Conservation (phyloP, 2,888 invertebrate genomes). For the Leucophenga maculata region DNA sequence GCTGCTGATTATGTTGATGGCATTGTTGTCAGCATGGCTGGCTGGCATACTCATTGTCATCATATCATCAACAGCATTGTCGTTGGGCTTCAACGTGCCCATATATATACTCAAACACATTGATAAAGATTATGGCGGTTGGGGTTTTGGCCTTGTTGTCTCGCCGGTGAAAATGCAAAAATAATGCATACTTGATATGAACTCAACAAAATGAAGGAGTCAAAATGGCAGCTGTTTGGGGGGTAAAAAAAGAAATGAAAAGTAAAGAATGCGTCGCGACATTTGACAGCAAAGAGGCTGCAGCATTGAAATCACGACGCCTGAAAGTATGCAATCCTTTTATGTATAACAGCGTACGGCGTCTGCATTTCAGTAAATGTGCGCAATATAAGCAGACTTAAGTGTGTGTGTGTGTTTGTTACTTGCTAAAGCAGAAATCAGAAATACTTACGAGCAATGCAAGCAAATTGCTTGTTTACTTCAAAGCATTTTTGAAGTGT, state of each 20-base stretch:
- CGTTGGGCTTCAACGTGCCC: not conserved
- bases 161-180: constrained; percentile 44
- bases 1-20: constrained; percentile 60
- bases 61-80: not conserved
- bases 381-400: constrained; percentile 20
- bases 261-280: constrained; percentile 57
- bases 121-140: not conserved
- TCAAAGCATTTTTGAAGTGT: constrained; percentile 49
- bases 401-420: constrained; percentile 10
- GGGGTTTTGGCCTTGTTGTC: not conserved
- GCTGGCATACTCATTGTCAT: constrained; percentile 23
- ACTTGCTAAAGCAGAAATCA: not conserved
- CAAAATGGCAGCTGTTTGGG: constrained; percentile 37
- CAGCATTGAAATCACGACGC: constrained; percentile 19
- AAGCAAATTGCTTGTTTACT: constrained; percentile 62
- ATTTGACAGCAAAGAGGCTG: constrained; percentile 58
- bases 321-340: too few relatives aligned
- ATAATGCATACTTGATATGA: constrained; percentile 53
- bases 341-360: too few relatives aligned
- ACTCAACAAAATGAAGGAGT: constrained; percentile 35
- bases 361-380: constrained; percentile 12
- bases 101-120: too few relatives aligned
- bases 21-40: constrained; percentile 50
- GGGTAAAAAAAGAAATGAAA: constrained; percentile 42
- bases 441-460: constrained; percentile 10